These are phyloP conservation scores for Drosophila rellima DNA, from an alignment of 2,888 invertebrate species.

Conservation along the genomic window DNA sequence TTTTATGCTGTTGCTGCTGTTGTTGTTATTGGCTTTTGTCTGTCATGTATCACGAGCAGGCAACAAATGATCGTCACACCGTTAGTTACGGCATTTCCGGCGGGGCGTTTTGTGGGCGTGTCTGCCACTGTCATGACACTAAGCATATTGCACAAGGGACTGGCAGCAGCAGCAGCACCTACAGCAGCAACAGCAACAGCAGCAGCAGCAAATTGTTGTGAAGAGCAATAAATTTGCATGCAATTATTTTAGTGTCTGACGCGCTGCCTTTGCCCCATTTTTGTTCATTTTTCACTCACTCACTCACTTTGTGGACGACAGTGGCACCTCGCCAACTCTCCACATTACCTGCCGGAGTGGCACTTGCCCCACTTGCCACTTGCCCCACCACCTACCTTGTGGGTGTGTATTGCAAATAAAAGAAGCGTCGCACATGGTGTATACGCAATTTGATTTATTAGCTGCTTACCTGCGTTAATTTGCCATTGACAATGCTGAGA, in stretches of 20 bases:
- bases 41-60: constrained; percentile 21
- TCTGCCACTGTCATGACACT: constrained; percentile 28
- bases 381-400: background rate
- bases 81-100: constrained; percentile 24
- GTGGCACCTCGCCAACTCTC: background rate
- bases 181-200: constrained; percentile 20
- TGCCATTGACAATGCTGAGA: constrained; percentile 91
- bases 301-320: constrained; percentile 19
- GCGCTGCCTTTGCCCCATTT: constrained; percentile 16
- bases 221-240: constrained; percentile 58
- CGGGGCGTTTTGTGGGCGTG: constrained; percentile 23
- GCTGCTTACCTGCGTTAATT: constrained; percentile 86
- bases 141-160: constrained; percentile 35
- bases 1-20: background rate
- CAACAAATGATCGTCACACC: constrained; percentile 38
- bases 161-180: constrained; percentile 19
- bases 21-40: constrained; percentile 16
- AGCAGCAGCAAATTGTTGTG: constrained; percentile 36
- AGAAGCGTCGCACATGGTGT: constrained; percentile 23
- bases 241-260: constrained; percentile 53
- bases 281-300: constrained; percentile 26
- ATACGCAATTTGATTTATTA: constrained; percentile 33
- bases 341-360: background rate
- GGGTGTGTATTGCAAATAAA: background rate
- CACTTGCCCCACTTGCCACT: background rate